Base-by-base conservation (phyloP, 2,113 vertebrate species). In the Phaethon lepturus region DNA sequence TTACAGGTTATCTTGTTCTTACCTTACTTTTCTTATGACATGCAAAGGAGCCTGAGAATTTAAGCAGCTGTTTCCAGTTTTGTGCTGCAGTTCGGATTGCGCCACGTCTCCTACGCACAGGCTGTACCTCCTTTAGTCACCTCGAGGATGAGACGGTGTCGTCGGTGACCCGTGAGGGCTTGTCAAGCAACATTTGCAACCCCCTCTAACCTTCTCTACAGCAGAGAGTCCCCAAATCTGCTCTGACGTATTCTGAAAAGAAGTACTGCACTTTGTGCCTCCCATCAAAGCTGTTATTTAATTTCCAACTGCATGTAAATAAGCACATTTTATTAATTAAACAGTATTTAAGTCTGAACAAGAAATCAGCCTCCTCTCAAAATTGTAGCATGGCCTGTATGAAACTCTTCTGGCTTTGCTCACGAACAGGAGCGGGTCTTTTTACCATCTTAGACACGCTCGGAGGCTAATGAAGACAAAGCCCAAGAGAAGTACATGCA, bases 161-260 rank as follows among this genome's bases (percentile, higher is more conserved):
- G 44, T 11, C 44, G 56, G 44, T 25, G 66, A 67, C 49, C 55
- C 0, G 0, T 1, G 8, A 66, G 44, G 56, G 11, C 22, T 62
- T 44, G 42, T 53, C 11, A 7, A 72, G 24, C 72, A 78, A 26
- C 26, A 24, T 69, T 49, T 95, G 40, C 58, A 90, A 75, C 42
- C 26, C 40, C 15, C 45, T 38, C 8, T n/a, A 49, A 35, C 31
- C 31, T 64, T 90, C 77, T 26, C 0, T 4, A 13, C 6, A 44
- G 26, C 1, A 42, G 7, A 74, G 18, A 53, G 15, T 53, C 22
- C 44, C 64, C 67, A 82, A 31, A 94, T 31, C n/a, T 66, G 71
- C 53, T 82, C 25, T 49, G 52, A 56, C 0, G 0, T 5, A 45
- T 49, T 76, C 62, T 73, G 35, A 78, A 93, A 55, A 55, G 55